Conservation (phyloP, 2,888 invertebrate species). For the Melinaea marsaeus region DNA sequence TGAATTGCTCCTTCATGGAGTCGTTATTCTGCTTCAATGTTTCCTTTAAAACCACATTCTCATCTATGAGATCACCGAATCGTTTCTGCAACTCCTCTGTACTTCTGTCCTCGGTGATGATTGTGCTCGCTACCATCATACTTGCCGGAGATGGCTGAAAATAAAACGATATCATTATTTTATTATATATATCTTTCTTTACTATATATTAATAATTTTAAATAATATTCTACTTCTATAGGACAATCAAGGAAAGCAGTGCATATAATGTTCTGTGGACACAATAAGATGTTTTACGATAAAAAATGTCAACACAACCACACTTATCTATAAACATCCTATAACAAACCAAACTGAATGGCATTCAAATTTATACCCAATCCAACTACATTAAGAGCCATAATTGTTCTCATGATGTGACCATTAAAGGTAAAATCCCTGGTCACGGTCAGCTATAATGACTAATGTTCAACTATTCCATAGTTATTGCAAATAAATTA, state of each 20-base stretch:
- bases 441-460: background rate
- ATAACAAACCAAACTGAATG: background rate
- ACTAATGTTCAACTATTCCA: no score
- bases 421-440: constrained; percentile 4
- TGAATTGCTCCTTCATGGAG: constrained; percentile 82
- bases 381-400: background rate
- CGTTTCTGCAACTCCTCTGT: constrained; percentile 71
- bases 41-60: constrained; percentile 78
- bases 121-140: constrained; percentile 67
- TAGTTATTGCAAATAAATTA: no score
- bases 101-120: constrained; percentile 60
- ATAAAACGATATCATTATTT: no score
- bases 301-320: background rate
- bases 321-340: constrained; percentile 5
- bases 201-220: no score
- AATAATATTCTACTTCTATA: no score
- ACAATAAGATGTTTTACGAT: no score
- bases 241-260: no score
- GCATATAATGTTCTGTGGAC: no score
- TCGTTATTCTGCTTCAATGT: constrained; percentile 81
- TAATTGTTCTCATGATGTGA: constrained; percentile 6
- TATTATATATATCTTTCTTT: background rate
- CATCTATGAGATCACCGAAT: constrained; percentile 74
- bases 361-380: background rate
- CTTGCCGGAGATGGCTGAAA: constrained; percentile 65